phyloP scores from a whole-genome alignment of 2,888 invertebrate genomes.

The Toxonevra muliebris region DNA sequence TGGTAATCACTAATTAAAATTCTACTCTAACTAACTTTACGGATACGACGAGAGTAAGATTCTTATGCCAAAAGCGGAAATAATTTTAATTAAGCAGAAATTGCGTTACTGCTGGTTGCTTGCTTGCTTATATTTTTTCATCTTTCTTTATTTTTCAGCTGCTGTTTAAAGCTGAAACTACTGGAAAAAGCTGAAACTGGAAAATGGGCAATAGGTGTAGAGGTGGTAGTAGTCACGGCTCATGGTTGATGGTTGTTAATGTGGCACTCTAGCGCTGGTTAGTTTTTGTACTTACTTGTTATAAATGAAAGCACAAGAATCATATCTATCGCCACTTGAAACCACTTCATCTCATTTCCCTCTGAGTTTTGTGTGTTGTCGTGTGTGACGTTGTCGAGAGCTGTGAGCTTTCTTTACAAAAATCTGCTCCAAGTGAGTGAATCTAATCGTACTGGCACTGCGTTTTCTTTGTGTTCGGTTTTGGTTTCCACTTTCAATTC shows the following conservation, averaged over 20 bases:
- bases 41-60: too few species aligned
- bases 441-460: background rate
- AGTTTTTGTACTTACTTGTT: slow-evolving; percentile 60
- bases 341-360: slow-evolving; percentile 67
- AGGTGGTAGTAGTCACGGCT: background rate
- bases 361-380: slow-evolving; percentile 54
- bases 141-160: too few species aligned
- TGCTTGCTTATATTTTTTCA: too few species aligned
- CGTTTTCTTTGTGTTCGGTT: background rate
- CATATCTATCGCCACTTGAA: slow-evolving; percentile 66
- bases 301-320: slow-evolving; percentile 66
- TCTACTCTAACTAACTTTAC: too few species aligned
- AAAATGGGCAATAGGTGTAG: background rate
- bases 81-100: slow-evolving; percentile 2
- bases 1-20: too few species aligned
- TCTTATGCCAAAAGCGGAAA: too few species aligned
- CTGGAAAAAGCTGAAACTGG: too few species aligned
- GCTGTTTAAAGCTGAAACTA: too few species aligned
- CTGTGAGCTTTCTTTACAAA: slow-evolving; percentile 10
- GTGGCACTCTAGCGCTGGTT: too few species aligned
- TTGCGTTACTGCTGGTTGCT: too few species aligned
- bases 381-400: slow-evolving; percentile 26
- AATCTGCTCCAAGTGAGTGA: background rate
- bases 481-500: background rate
- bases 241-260: background rate